Evolutionary conservation across 2,888 invertebrate species (phyloP), one percentile per base, ranked within the genome.

Genomic region (Aethes cnicana): DNA sequence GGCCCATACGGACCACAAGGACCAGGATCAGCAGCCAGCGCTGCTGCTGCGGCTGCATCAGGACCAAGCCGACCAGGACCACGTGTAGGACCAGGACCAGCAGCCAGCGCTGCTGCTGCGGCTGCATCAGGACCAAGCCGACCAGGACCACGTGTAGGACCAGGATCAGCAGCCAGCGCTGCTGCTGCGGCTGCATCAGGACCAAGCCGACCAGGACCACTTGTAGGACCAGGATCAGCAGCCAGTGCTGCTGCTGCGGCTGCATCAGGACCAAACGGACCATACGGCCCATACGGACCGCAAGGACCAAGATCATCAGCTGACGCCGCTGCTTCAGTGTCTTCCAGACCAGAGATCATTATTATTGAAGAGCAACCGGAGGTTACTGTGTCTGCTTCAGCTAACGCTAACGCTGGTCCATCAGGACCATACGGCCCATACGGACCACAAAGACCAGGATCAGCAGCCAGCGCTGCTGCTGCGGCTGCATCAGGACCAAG

Each of bases 11-110:
- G 52, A 17, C 23, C 23, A 36, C 21, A 17, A 1, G 42, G 55
- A 17, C 50, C 43, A 46, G 54, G 52, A 41, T 17, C 50, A 37
- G 14, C 39, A 39, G 44, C 54, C 12, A 32, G 20, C 33, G 48
- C 58, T 30, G 36, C 32, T 5, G 57, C 57, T 30, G 25, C 56
- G 0, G 36, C 59, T 16, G 53, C 58, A 14, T 42, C 57, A 4
- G 47, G 53, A 30, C 44, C 49, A 16, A 9, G 33, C 2, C 18
- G 28, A 28, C 12, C 39, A 39, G 47, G 42, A 25, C 33, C 41
- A 32, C 6, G 14, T 0, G 48, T 37, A 37, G 14, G 30, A 48
- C 3, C 3, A n/a, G 48, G 47, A 30, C 18, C 37, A 47, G 0
- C 2, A 33, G 25, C 33, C 5, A 33, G 11, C 16, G 33, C 23